Evolutionary conservation across 2,888 invertebrate genomes (phyloP).

Genomic region (Drosophila neotestacea): DNA sequence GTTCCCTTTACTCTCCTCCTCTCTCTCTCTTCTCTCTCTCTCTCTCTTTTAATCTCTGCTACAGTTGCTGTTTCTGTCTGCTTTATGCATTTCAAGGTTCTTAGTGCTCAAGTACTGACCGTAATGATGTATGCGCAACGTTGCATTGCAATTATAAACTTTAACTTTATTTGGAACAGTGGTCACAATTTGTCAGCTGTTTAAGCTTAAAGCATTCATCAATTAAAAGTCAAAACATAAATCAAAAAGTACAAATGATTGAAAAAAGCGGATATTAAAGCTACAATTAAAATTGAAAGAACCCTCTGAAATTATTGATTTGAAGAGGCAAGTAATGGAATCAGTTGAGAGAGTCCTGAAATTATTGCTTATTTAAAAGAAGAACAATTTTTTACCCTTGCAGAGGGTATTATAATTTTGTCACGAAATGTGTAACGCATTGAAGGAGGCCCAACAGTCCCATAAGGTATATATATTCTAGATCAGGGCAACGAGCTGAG

Average conservation of each 20-base stretch:
- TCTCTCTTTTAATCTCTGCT: background rate
- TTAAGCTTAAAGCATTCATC: slow-evolving; percentile 7
- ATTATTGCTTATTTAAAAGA: too few relatives aligned
- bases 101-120: slow-evolving; percentile 57
- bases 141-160: slow-evolving; percentile 51
- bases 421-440: too few relatives aligned
- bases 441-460: too few relatives aligned
- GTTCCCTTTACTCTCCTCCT: background rate
- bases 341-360: too few relatives aligned
- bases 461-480: too few relatives aligned
- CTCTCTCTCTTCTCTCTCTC: background rate
- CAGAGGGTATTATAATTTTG: too few relatives aligned
- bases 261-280: background rate
- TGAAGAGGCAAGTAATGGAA: too few relatives aligned
- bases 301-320: too few relatives aligned
- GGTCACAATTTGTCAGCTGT: slow-evolving; percentile 11
- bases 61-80: slow-evolving; percentile 9
- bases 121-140: slow-evolving; percentile 56
- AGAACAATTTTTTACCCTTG: too few relatives aligned
- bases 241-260: background rate
- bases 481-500: too few relatives aligned
- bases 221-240: slow-evolving; percentile 2
- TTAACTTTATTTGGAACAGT: slow-evolving; percentile 6
- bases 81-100: slow-evolving; percentile 43
- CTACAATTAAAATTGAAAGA: too few relatives aligned